Evolutionary conservation across 2,888 invertebrate species (phyloP).

Genomic region (Bursaphelenchus okinawaensis): DNA sequence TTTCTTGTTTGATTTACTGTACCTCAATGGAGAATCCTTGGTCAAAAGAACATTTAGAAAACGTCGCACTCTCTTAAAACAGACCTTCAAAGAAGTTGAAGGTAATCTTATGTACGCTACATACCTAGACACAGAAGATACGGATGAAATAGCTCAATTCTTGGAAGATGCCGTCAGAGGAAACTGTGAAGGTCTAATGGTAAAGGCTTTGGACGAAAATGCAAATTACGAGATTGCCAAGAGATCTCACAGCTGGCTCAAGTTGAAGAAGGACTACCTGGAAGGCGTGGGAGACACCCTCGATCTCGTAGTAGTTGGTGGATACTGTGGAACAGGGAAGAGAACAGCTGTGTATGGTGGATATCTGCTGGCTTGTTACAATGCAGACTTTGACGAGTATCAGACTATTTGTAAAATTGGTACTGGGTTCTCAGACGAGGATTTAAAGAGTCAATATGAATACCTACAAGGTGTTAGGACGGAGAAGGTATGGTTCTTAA

Average conservation of each 20-base stretch:
- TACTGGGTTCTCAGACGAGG: conserved; percentile 88
- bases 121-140: conserved; percentile 72
- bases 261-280: conserved; percentile 77
- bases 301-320: conserved; percentile 91
- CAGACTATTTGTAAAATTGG: conserved; percentile 88
- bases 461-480: conserved; percentile 74
- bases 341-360: conserved; percentile 88
- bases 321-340: conserved; percentile 80
- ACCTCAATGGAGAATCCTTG: conserved; percentile 78
- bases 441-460: conserved; percentile 72
- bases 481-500: conserved; percentile 56
- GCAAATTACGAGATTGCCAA: conserved; percentile 96
- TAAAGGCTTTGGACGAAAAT: conserved; percentile 81
- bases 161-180: conserved; percentile 88
- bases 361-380: conserved; percentile 87
- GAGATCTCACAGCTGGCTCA: conserved; percentile 85
- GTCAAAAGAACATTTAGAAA: conserved; percentile 73
- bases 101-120: conserved; percentile 86
- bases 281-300: conserved; percentile 92
- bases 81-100: conserved; percentile 54
- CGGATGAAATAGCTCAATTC: conserved; percentile 87
- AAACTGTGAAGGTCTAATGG: conserved; percentile 97
- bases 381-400: conserved; percentile 80
- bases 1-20: conserved; percentile 90
- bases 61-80: conserved; percentile 64